A percentile compares a stretch with the other conserved stretches of the same genome.
Evolutionary conservation across 2,888 invertebrate species (phyloP).

Genomic region (Dermolepida albohirtum): DNA sequence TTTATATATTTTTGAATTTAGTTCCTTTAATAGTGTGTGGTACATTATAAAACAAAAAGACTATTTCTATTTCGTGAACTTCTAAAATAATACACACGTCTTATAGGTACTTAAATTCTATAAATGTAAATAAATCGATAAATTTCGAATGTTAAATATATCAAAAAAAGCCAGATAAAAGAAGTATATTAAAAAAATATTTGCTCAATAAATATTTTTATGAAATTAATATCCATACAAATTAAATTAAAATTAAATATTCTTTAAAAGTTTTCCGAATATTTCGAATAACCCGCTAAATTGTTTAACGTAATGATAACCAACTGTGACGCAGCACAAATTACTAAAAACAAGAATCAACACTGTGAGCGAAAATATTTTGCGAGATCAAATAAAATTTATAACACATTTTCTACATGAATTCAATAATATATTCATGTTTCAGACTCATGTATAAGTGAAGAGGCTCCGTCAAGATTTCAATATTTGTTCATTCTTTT

Average conservation of each 20-base stretch:
- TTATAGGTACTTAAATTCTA: too few relatives aligned
- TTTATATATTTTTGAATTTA: too few relatives aligned
- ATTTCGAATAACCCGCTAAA: slow-evolving; percentile 24
- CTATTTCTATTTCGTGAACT: too few relatives aligned
- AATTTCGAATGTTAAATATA: too few relatives aligned
- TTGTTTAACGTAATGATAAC: slow-evolving; percentile 10
- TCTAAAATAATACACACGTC: too few relatives aligned
- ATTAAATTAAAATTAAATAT: background rate
- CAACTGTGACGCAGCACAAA: slow-evolving; percentile 30
- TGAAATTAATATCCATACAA: too few relatives aligned
- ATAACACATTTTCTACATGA: slow-evolving; percentile 21
- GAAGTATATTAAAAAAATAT: too few relatives aligned
- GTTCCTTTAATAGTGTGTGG: too few relatives aligned
- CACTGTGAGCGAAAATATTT: slow-evolving; percentile 34
- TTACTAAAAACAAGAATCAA: slow-evolving; percentile 35
- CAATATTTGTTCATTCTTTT: slow-evolving; percentile 24
- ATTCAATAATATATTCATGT: slow-evolving; percentile 31
- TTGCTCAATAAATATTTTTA: too few relatives aligned
- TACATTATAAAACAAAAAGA: too few relatives aligned
- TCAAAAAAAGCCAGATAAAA: too few relatives aligned
- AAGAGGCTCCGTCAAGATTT: slow-evolving; percentile 6
- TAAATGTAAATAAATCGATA: too few relatives aligned
- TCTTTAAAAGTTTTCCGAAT: background rate
- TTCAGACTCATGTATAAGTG: slow-evolving; percentile 31
- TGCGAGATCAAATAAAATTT: slow-evolving; percentile 24